Conservation (phyloP, 2,797 vertebrate species). For the Gila robusta region DNA sequence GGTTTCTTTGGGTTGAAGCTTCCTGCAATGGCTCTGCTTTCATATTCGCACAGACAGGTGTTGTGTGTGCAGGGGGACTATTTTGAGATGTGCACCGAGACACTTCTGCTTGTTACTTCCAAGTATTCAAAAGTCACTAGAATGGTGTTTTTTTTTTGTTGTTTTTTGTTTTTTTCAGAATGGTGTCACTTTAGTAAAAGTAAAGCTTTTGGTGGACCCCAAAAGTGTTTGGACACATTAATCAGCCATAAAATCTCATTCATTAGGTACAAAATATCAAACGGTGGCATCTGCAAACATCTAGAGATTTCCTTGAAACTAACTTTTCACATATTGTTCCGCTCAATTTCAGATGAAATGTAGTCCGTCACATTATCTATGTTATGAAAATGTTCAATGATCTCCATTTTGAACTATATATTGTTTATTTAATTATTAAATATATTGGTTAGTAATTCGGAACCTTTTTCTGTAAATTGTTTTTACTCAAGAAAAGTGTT, state of each 20-base stretch:
- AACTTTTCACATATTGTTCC: not conserved
- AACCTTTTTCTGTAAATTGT: not conserved
- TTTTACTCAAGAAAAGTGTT: slow-evolving; percentile 2
- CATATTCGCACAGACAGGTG: slow-evolving; percentile 25
- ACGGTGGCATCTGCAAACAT: not conserved
- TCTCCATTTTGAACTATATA: not conserved
- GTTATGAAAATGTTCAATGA: not conserved
- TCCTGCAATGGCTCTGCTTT: not conserved
- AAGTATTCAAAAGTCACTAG: slow-evolving; percentile 7
- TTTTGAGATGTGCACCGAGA: slow-evolving; percentile 35
- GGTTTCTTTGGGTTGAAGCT: not conserved
- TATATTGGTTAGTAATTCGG: not conserved
- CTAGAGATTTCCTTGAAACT: not conserved
- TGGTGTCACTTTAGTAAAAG: not conserved
- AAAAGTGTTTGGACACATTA: not conserved
- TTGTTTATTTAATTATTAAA: not conserved
- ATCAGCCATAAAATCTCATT: not conserved
- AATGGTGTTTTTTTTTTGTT: not conserved
- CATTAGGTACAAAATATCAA: not conserved
- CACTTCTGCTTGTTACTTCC: slow-evolving; percentile 53
- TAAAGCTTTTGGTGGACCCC: not conserved
- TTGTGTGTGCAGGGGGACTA: not conserved
- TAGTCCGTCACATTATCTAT: not conserved
- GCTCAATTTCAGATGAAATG: not conserved
- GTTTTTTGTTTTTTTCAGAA: too few relatives aligned